Evolutionary conservation across 2,888 invertebrate species (phyloP).

Genomic region (Rhingia campestris): DNA sequence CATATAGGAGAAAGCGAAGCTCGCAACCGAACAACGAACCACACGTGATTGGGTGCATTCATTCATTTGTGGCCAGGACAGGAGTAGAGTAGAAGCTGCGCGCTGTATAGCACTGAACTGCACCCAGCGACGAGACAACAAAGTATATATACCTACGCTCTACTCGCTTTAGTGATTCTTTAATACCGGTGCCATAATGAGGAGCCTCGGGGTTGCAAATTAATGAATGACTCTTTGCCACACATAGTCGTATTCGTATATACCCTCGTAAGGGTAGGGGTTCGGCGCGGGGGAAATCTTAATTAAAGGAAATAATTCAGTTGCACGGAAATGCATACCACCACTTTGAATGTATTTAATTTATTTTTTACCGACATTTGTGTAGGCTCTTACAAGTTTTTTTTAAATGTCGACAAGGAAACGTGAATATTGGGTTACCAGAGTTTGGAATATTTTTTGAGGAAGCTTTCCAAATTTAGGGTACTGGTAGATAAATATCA

Average conservation of each 20-base stretch:
- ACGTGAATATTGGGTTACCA: too few species aligned
- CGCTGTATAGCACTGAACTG: neutral
- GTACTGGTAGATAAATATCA: too few species aligned
- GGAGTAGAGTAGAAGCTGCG: slow-evolving; percentile 7
- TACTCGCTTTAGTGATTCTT: slow-evolving; percentile 51
- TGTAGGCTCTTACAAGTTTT: too few species aligned
- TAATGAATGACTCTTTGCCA: slow-evolving; percentile 65
- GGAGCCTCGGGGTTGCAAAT: slow-evolving; percentile 48
- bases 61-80: slow-evolving; percentile 57
- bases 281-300: slow-evolving; percentile 19
- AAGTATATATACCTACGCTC: slow-evolving; percentile 10
- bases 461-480: too few species aligned
- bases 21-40: slow-evolving; percentile 15
- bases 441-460: too few species aligned
- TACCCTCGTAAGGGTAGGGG: neutral
- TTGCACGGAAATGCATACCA: slow-evolving; percentile 39
- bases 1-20: slow-evolving; percentile 65
- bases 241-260: slow-evolving; percentile 2
- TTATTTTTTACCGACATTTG: neutral
- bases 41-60: slow-evolving; percentile 71
- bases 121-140: slow-evolving; percentile 37
- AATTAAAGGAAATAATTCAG: slow-evolving; percentile 46
- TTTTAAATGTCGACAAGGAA: too few species aligned
- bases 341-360: slow-evolving; percentile 14
- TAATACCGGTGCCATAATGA: slow-evolving; percentile 46